Base-by-base conservation (phyloP, 2,797 vertebrate genomes). In the Fratercula arctica region DNA sequence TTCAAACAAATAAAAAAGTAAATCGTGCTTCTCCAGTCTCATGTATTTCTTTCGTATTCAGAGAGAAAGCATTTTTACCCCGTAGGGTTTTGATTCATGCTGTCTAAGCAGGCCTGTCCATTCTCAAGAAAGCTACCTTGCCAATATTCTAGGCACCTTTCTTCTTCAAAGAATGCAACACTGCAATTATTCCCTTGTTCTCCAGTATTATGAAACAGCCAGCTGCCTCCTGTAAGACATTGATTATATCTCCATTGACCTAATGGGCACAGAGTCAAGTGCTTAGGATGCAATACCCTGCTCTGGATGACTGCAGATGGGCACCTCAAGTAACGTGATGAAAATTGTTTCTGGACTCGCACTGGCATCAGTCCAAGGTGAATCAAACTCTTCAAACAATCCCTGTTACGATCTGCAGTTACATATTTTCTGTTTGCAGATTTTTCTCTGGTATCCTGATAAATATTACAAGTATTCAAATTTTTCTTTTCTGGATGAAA, bases 361-460 rank as follows among this genome's bases (percentile, higher is more conserved):
- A 10, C 12, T 72, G 76, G 48, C 48, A 41, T n/a, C 31, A 50
- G 25, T 7, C 5, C 20, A 43, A 56, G 16, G 28, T 35, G 37
- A 60, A 28, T 73, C 35, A 78, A 69, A 41, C 3, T 61, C 45
- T 59, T 59, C 39, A 67, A 48, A 70, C 28, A 48, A 41, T 13
- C 25, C 41, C 69, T 25, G 8, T 26, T 33, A 24, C 3, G 17
- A 80, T 33, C 48, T 46, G 33, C 31, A 33, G 17, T 63, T n/a
- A 28, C 13, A 3, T n/a, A 13, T 59, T 73, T 86, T 43, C 41
- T 78, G 41, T 35, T 35, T 10, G 33, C 50, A 99, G 98, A 98
- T 48, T 99, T 81, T 99, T 99, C 94, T 98, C 98, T 29, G 98
- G 98, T 54, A 98, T 99, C 72, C 94, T 99, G 97, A 98, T 99